Evolutionary conservation across 2,888 invertebrate species (phyloP), one percentile per base, ranked within the genome.

Genomic region (Caenorhabditis sp.): DNA sequence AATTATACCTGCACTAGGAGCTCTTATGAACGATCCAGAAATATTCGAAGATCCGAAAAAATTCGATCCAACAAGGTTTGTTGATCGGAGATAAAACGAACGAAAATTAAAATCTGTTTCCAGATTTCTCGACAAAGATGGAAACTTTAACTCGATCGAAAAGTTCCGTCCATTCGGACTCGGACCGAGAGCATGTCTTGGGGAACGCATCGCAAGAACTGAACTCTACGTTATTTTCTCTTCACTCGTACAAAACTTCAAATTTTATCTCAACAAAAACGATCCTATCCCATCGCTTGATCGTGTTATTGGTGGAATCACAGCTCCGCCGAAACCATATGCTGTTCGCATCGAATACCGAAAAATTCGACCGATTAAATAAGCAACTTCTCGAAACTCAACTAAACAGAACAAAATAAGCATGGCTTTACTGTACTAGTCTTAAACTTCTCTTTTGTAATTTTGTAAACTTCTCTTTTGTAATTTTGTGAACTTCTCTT

Each of bases 201-300:
- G 85, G 36, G 83, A 84, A 54, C 64, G 69, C 53, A 62, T 85
- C 53, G 85, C 85, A 27, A 58, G 73, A 31, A 76, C 77, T 59
- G 85, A 85, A 54, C 69, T 85, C 19, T 82, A 67, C 73, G 61
- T 85, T 19, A 77, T 85, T 57, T 72, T 85, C 54, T 69, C 73
- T n/a, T 62, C 76, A 14, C 67, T 85, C n/a, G 26, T 84, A 14
- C 82, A 82, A 51, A 79, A 84, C 31, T 85, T 83, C 70, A 62
- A 71, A 10, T 85, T 85, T 69, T 62, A 62, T 49, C 24, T 64
- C 26, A 63, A 69, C 31, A 61, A 60, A 21, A 63, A 50, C n/a
- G 75, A 75, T n/a, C 66, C 66, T 23, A 37, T 67, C 21, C 75
- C 75, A 36, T 37, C 65, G 0, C 27, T 62, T 1, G 67, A 75